Conservation (phyloP, 53 echinoderm and acorn worm species). For the Mesocentrotus franciscanus region DNA sequence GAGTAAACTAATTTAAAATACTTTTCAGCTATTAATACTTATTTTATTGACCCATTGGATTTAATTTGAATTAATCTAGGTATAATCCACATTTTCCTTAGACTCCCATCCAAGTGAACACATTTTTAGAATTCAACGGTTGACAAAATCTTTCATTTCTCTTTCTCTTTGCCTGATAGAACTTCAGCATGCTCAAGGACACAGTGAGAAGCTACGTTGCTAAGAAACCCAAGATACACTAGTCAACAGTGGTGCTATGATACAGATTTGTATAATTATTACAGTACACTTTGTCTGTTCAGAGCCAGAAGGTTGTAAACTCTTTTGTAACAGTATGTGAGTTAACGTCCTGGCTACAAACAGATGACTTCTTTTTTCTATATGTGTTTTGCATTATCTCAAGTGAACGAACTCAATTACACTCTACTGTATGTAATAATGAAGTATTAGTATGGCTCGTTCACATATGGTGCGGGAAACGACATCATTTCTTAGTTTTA, state of each 20-base stretch:
- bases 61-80: too few relatives aligned
- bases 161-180: not conserved
- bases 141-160: not conserved
- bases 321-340: too few relatives aligned
- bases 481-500: too few relatives aligned
- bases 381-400: not conserved
- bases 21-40: too few relatives aligned
- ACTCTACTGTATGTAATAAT: not conserved
- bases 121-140: too few relatives aligned
- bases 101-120: too few relatives aligned
- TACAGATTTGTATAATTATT: not conserved
- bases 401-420: not conserved
- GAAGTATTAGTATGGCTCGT: not conserved
- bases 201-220: conserved; percentile 62
- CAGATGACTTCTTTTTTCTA: not conserved
- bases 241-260: not conserved
- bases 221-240: conserved; percentile 63
- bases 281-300: conserved; percentile 3
- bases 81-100: too few relatives aligned
- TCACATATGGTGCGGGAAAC: not conserved
- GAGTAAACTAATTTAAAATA: too few relatives aligned
- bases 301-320: too few relatives aligned
- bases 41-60: too few relatives aligned
- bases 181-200: conserved; percentile 51
- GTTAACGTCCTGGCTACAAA: too few relatives aligned